Base-by-base conservation (phyloP, 2,797 vertebrate species). In the Varecia variegata region DNA sequence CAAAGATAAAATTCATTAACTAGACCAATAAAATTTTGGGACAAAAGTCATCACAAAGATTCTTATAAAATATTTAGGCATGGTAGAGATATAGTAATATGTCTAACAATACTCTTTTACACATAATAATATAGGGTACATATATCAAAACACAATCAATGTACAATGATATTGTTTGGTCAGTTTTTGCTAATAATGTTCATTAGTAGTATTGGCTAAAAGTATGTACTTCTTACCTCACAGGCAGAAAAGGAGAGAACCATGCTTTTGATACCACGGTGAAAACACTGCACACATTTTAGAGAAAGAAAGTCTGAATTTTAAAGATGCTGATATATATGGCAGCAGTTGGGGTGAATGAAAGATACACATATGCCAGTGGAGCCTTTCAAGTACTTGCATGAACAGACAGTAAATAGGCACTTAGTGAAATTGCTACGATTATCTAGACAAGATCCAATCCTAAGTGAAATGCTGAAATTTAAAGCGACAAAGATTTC, bases 401-500 rank as follows among this genome's bases (percentile, higher is more conserved):
- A 17, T 0, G 15, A 88, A 90, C n/a, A 92, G 90, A 60, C 79
- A 85, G 82, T 62, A 80, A 89, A 91, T 32, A 91, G 43, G 47
- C 62, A 95, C 82, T 95, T 95, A 93, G 47, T 82, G 67, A 94
- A 96, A 98, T 68, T 94, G 93, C 65, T 76, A 54, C 71, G 74
- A 68, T 95, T 95, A 94, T 74, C 68, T 45, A 81, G 92, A 93
- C 25, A 83, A 94, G 79, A 90, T 62, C 27, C 25, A 30, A 65
- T 80, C 25, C 67, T 93, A 89, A 93, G 71, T n/a, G 74, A 92
- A 67, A 94, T 38, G 56, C n/a, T 81, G 17, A 27, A 56, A 92
- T 94, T 95, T 77, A 90, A 94, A 94, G 82, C 97, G 93, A 96
- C 92, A 95, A 91, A 54, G 52, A 82, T 80, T 80, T 96, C 77